Evolutionary conservation across 1,140 invertebrate genomes (phyloP).

Genomic region (Caerostris extrusa): DNA sequence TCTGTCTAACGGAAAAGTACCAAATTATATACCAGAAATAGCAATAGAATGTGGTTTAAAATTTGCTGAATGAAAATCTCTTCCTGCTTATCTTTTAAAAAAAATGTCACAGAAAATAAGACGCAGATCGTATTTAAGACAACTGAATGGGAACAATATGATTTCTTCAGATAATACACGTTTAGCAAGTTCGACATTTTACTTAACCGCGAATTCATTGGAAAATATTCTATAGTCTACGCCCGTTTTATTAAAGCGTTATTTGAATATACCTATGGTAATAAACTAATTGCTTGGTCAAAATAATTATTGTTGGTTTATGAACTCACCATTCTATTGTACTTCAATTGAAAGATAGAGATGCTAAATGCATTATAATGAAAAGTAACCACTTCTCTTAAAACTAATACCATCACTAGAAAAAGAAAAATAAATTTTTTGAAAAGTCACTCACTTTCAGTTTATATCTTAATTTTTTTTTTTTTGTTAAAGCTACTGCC

Average conservation of each 20-base stretch:
- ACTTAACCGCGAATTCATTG: too few relatives aligned
- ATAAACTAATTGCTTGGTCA: neutral
- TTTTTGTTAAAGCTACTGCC: neutral
- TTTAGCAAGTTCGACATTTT: too few relatives aligned
- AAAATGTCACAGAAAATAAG: too few relatives aligned
- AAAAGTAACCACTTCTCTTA: neutral
- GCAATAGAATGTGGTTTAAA: too few relatives aligned
- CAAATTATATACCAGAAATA: too few relatives aligned
- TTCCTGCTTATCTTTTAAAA: too few relatives aligned
- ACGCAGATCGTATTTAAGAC: too few relatives aligned
- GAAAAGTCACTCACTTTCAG: neutral
- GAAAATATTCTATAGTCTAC: neutral
- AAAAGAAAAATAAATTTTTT: neutral
- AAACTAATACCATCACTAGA: neutral
- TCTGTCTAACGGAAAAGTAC: too few relatives aligned
- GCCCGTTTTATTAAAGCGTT: neutral
- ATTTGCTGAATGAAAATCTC: too few relatives aligned
- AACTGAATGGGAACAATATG: too few relatives aligned
- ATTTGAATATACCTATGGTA: neutral
- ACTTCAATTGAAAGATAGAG: slow-evolving; percentile 4
- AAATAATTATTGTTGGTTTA: neutral
- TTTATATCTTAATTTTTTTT: slow-evolving; percentile 36
- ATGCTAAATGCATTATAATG: slow-evolving; percentile 33
- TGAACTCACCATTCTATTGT: neutral
- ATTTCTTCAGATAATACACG: too few relatives aligned